Percentiles rank a stretch among this genome's conserved stretches.
Evolutionary conservation across 2,888 invertebrate species (phyloP).

Genomic region (Lycia hirtaria): DNA sequence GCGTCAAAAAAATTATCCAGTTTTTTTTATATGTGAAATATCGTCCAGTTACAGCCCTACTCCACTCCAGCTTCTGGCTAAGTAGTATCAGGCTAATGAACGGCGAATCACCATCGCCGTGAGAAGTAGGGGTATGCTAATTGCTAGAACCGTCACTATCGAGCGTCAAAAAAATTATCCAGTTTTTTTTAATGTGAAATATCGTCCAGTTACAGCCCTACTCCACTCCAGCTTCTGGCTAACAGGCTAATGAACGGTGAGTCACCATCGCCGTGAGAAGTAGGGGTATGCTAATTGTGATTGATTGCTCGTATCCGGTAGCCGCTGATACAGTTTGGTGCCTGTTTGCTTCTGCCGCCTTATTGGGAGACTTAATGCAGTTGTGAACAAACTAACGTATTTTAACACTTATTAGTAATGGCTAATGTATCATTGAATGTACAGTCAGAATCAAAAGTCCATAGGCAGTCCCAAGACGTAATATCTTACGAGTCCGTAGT

Average conservation of each 20-base stretch:
- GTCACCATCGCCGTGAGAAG: constrained; percentile 47
- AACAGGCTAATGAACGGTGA: constrained; percentile 28
- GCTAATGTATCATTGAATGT: no score
- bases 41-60: no score
- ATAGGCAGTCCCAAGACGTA: no score
- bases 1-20: no score
- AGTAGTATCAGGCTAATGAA: constrained; percentile 20
- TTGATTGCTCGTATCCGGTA: constrained; percentile 63
- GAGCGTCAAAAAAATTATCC: no score
- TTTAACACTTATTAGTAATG: background rate
- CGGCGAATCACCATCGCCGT: constrained; percentile 44
- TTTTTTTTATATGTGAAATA: no score
- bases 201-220: no score
- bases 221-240: constrained; percentile 16
- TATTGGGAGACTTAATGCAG: background rate
- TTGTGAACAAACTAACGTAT: background rate
- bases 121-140: constrained; percentile 48
- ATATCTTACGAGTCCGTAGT: no score
- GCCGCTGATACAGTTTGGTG: constrained; percentile 29
- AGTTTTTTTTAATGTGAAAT: no score
- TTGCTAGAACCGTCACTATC: no score
- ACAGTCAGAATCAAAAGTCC: no score
- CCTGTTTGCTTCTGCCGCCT: constrained; percentile 6
- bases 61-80: constrained; percentile 18
- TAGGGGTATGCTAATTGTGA: constrained; percentile 55